Conservation (phyloP, 2,113 vertebrate genomes). For the Aix galericulata region DNA sequence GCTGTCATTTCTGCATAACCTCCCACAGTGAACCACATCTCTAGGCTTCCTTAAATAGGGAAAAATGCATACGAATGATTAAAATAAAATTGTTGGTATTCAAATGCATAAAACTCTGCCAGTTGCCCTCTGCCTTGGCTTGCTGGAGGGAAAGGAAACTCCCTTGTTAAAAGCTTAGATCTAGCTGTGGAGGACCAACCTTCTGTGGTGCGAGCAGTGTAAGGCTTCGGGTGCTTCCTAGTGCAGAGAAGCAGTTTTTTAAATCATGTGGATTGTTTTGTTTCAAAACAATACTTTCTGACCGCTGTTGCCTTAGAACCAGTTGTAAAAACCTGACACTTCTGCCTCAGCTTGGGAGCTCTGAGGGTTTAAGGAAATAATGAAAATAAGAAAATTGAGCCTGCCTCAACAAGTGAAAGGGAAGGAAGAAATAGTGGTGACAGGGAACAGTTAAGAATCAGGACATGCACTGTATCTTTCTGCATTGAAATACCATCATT, state of each 20-base stretch:
- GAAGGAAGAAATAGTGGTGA: neutral
- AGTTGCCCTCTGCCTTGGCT: neutral
- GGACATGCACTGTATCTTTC: neutral
- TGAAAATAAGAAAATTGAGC: neutral
- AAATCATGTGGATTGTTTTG: neutral
- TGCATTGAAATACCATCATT: neutral
- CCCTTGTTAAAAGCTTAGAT: neutral
- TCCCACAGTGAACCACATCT: neutral
- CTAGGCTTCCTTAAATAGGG: neutral
- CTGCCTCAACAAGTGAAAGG: neutral
- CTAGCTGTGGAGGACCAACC: neutral
- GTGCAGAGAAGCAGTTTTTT: neutral
- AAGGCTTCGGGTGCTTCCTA: neutral
- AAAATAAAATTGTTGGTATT: neutral
- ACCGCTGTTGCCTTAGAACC: neutral
- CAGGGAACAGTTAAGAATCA: neutral
- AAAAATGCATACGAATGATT: neutral
- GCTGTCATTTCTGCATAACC: neutral
- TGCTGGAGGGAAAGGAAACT: slow-evolving; percentile 12
- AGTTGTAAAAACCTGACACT: neutral
- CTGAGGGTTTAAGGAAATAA: neutral
- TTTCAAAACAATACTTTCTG: slow-evolving; percentile 17
- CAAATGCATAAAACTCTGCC: neutral
- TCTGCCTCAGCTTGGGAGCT: neutral
- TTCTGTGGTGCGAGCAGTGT: neutral